These are phyloP conservation scores for Xiphophorus maculatus DNA, from an alignment of 2,113 vertebrate genomes.

Conservation along the genomic window DNA sequence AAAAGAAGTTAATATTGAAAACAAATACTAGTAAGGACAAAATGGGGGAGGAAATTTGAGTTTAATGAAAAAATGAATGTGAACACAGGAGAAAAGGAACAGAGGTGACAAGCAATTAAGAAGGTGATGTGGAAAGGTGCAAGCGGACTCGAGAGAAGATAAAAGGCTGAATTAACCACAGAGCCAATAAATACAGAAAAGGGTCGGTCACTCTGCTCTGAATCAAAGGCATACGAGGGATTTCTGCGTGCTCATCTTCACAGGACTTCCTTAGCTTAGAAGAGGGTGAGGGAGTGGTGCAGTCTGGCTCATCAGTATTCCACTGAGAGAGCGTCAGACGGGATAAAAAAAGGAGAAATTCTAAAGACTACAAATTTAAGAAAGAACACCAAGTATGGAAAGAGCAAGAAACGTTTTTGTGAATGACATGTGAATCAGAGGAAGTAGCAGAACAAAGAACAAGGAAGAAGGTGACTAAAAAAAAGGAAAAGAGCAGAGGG, in stretches of 20 bases:
- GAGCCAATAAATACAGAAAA: slow-evolving; percentile 43
- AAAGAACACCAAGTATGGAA: slow-evolving; percentile 18
- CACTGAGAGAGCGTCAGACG: slow-evolving; percentile 9
- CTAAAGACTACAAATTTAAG: slow-evolving; percentile 14
- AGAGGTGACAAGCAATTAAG: slow-evolving; percentile 38
- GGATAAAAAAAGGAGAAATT: slow-evolving; percentile 8
- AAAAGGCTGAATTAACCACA: slow-evolving; percentile 30
- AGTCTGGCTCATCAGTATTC: slow-evolving; percentile 71
- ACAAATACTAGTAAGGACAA: not conserved
- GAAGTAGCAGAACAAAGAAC: slow-evolving; percentile 29
- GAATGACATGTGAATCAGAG: slow-evolving; percentile 51
- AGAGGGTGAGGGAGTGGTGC: slow-evolving; percentile 62
- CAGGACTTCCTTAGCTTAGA: slow-evolving; percentile 47
- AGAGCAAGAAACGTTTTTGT: slow-evolving; percentile 41
- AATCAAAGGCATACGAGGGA: slow-evolving; percentile 41
- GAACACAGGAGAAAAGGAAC: not conserved
- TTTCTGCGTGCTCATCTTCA: slow-evolving; percentile 41
- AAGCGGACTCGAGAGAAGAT: slow-evolving; percentile 40
- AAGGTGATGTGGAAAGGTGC: slow-evolving; percentile 21
- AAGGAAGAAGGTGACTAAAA: slow-evolving; percentile 3
- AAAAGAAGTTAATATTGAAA: slow-evolving; percentile 2
- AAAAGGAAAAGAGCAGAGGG: slow-evolving; percentile 8
- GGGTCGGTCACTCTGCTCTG: slow-evolving; percentile 39
- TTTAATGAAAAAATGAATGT: slow-evolving; percentile 11
- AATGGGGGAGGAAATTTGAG: not conserved